Percentiles rank a stretch among this genome's conserved stretches.
Evolutionary conservation across 2,113 vertebrate species (phyloP).

Genomic region (Chinchilla lanigera): DNA sequence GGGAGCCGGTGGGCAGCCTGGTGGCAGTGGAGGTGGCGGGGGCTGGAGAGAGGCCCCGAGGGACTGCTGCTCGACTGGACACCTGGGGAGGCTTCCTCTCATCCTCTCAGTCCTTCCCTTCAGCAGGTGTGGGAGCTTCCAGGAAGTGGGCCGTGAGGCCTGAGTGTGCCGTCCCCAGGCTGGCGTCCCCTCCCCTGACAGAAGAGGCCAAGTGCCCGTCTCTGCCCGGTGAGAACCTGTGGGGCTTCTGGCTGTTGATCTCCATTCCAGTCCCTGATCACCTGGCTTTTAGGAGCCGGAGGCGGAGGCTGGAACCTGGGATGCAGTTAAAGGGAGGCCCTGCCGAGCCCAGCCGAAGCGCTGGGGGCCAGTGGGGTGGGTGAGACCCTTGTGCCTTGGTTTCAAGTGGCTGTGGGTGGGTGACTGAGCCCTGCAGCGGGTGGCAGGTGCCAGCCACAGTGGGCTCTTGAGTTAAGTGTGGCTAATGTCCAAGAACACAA

Average conservation of each 20-base stretch:
- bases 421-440: not conserved
- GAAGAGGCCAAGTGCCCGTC: not conserved
- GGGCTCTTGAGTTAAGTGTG: not conserved
- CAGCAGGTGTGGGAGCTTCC: not conserved
- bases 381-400: not conserved
- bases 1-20: not conserved
- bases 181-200: not conserved
- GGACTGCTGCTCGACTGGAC: fast-evolving
- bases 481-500: constrained; percentile 23
- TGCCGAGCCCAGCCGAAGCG: not conserved
- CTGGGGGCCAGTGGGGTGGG: not conserved
- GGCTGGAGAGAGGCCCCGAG: not conserved
- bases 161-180: fast-evolving
- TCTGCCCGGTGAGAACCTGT: not conserved
- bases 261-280: not conserved
- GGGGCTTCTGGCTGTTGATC: not conserved
- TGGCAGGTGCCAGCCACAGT: not conserved
- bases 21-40: not conserved
- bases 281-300: not conserved
- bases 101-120: not conserved
- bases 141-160: not conserved
- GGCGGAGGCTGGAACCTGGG: not conserved
- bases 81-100: not conserved
- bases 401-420: not conserved
- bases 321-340: not conserved